Base-by-base conservation (phyloP, 1,140 invertebrate species). In the Uloborus diversus region DNA sequence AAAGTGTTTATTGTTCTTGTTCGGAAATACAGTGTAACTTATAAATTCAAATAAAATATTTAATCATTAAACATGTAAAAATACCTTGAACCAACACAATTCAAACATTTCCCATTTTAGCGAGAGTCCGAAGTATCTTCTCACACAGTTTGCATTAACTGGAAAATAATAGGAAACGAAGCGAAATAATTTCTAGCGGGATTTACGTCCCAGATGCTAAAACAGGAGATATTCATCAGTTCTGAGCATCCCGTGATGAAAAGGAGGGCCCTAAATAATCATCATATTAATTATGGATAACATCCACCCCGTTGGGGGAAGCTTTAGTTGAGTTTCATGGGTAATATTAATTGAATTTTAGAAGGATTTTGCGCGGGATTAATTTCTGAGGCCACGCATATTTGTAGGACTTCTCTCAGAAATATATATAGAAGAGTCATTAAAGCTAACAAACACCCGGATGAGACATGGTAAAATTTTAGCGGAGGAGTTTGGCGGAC, bases 231-330 rank as follows among this genome's bases (percentile, higher is more conserved):
- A n/a, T n/a, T n/a, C n/a, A n/a, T n/a, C n/a, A n/a, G n/a, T n/a
- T n/a, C n/a, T n/a, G n/a, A n/a, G n/a, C n/a, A n/a, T 65, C 62
- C 35, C n/a, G 20, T 14, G 32, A 23, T 27, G 20, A 23, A 65
- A 42, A 65, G 14, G 35, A 25, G 27, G 25, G 23, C 42, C 17
- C 37, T 42, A 25, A 4, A 25, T 33, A 68, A 68, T 68, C 64
- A 68, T 27, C 64, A 68, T 51, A 68, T 68, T 68, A 68, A 68
- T 68, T 68, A 68, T 68, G 64, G 42, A 68, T 68, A 51, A 30
- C 64, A 51, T 68, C 37, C 42, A 11, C 27, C 35, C 37, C 25
- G 25, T 33, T 5, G 23, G 64, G 23, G 42, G 64, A 68, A 17
- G 17, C 17, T 42, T 68, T 68, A 37, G 42, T 68, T 51, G 20